A percentile compares a stretch with the other conserved stretches of the same genome.
These are phyloP conservation scores for Pyrrhia umbra DNA, from an alignment of 2,888 invertebrate genomes.

Conservation along the genomic window DNA sequence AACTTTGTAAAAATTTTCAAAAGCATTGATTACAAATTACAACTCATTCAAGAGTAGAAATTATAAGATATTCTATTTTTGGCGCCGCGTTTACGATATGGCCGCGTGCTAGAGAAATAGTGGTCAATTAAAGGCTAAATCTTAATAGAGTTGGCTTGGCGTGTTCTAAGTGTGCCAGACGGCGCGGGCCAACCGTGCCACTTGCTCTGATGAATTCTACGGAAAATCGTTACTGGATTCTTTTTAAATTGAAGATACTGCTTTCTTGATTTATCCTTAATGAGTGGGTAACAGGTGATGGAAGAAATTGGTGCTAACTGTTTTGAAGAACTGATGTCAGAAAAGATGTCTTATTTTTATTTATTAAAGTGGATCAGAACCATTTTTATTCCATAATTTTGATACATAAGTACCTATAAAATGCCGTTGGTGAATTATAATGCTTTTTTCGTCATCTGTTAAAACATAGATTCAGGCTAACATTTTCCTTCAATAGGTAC, in stretches of 20 bases:
- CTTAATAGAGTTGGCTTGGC: constrained; percentile 61
- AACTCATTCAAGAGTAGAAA: constrained; percentile 53
- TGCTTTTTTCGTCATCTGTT: no score
- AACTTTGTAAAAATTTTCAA: constrained; percentile 27
- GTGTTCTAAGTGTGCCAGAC: constrained; percentile 79
- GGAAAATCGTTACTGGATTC: constrained; percentile 54
- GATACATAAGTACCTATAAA: no score
- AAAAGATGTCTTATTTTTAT: no score
- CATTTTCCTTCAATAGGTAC: no score
- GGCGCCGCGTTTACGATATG: constrained; percentile 57
- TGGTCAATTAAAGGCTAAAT: constrained; percentile 59
- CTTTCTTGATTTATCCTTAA: constrained; percentile 11
- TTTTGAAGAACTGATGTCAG: neutral
- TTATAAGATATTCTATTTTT: constrained; percentile 68
- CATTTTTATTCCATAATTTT: no score
- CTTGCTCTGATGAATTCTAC: constrained; percentile 35
- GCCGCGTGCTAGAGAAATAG: constrained; percentile 56
- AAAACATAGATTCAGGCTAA: no score
- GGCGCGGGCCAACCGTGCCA: constrained; percentile 51
- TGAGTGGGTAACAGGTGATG: neutral
- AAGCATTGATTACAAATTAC: constrained; percentile 30
- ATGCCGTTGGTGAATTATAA: no score
- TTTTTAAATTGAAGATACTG: constrained; percentile 38
- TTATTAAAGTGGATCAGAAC: no score
- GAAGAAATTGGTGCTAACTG: neutral